Percentiles rank a stretch among this genome's conserved stretches.
phyloP scores from a whole-genome alignment of 2,113 vertebrate species.

The Pluvialis apricaria region DNA sequence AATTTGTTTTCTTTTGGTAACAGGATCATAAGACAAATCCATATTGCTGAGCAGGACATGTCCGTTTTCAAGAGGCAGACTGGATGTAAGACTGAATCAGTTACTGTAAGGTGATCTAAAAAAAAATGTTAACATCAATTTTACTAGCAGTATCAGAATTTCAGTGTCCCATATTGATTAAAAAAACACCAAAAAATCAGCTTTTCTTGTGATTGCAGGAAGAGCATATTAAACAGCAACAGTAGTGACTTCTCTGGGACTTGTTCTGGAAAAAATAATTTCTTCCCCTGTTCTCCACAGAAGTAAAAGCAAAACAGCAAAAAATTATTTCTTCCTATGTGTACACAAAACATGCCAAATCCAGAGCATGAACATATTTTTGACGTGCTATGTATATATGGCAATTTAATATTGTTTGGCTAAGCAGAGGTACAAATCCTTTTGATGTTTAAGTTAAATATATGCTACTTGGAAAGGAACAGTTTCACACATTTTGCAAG shows the following conservation, averaged over 20 bases:
- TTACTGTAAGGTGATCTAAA: neutral
- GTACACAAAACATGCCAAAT: neutral
- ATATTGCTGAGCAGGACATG: neutral
- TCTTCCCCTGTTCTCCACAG: neutral
- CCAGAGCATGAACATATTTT: neutral
- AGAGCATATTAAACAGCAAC: neutral
- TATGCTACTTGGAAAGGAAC: neutral
- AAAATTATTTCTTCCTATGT: neutral
- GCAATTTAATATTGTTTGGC: neutral
- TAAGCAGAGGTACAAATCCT: neutral
- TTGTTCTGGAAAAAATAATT: neutral
- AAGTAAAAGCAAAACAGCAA: neutral
- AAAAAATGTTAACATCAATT: neutral
- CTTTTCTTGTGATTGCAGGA: neutral
- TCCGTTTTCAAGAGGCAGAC: neutral
- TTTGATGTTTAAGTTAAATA: neutral
- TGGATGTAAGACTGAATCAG: neutral
- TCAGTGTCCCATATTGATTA: neutral
- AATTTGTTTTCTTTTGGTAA: neutral
- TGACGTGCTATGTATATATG: neutral
- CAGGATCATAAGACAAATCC: neutral
- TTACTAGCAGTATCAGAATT: neutral
- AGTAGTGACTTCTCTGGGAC: neutral
- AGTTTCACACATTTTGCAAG: neutral
- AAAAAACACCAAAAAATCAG: neutral